A percentile compares a stretch with the other conserved stretches of the same genome.
Evolutionary conservation across 2,113 vertebrate genomes (phyloP).

Genomic region (Chaetorhynchus papuensis): DNA sequence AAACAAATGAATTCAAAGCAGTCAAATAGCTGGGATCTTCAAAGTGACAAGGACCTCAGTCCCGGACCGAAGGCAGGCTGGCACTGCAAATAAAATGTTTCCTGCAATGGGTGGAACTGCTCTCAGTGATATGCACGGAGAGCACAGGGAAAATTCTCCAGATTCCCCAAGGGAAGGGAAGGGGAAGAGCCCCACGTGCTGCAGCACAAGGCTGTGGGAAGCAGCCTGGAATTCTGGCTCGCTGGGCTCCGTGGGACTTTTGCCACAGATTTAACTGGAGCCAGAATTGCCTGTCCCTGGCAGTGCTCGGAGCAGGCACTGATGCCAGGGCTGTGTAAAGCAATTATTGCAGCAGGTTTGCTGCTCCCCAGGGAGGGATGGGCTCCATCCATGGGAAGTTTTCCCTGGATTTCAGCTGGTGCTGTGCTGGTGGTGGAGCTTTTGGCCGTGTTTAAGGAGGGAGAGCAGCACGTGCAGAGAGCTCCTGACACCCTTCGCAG

Average conservation of each 20-base stretch:
- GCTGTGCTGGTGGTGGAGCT: background rate
- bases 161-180: background rate
- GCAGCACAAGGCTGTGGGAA: background rate
- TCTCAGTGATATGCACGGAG: rapidly evolving
- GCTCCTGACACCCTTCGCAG: background rate
- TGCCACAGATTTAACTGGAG: background rate
- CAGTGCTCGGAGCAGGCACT: background rate
- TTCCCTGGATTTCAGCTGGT: background rate
- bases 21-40: slow-evolving; percentile 3
- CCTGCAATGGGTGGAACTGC: background rate
- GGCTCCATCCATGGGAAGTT: background rate
- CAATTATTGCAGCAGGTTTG: background rate
- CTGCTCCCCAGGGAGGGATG: background rate
- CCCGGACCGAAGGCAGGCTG: background rate
- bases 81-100: background rate
- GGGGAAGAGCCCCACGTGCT: background rate
- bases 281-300: background rate
- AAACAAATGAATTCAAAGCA: slow-evolving; percentile 21
- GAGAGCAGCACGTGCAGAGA: background rate
- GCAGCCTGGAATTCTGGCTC: background rate
- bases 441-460: background rate
- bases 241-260: background rate
- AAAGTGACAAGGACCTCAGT: background rate
- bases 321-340: background rate
- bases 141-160: rapidly evolving